Base-by-base conservation (phyloP, 2,888 invertebrate species). In the Mongoloraphidia duomilia region DNA sequence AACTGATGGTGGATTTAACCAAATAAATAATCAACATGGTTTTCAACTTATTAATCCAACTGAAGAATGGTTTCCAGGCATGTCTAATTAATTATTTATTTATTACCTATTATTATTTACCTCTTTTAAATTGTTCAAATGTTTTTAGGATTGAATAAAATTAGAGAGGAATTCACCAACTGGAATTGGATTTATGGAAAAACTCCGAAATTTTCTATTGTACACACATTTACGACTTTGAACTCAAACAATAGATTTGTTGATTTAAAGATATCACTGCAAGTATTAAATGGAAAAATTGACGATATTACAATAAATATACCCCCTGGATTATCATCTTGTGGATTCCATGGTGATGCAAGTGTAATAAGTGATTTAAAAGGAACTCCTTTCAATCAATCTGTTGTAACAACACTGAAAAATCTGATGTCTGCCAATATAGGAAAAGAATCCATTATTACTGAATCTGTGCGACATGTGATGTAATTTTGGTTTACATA, bases 141-240 rank as follows among this genome's bases (percentile, higher is more conserved):
- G 9, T 41, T 8, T 50, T 49, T 65, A 79, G 85, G 90, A 59
- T 74, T 91, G 34, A 75, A 76, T 9, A 75, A 82, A 57, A 71
- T 89, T 50, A 77, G 77, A 49, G 73, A 76, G 38, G 79, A 82
- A 52, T 77, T 89, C 46, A 66, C 73, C 54, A 81, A 82, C 33
- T 93, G 92, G 90, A 81, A 90, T 50, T 94, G 93, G 93, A 79
- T 82, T 53, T 86, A 76, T 64, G 94, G 92, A 1, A 83, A 79
- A 63, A 89, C 93, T 0, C 95, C 94, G 0, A 78, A 80, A 55
- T 94, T 94, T 66, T 77, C 77, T 1, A 81, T 89, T 13, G 77
- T 77, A 51, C 75, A 80, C 36, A 67, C 76, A 0, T 76, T 84
- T 62, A 74, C 76, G 6, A 72, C 82, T 3, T 79, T 80, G 0